A percentile compares a stretch with the other conserved stretches of the same genome.
Evolutionary conservation across 2,113 vertebrate genomes (phyloP).

Genomic region (Leptocoma aspasia): DNA sequence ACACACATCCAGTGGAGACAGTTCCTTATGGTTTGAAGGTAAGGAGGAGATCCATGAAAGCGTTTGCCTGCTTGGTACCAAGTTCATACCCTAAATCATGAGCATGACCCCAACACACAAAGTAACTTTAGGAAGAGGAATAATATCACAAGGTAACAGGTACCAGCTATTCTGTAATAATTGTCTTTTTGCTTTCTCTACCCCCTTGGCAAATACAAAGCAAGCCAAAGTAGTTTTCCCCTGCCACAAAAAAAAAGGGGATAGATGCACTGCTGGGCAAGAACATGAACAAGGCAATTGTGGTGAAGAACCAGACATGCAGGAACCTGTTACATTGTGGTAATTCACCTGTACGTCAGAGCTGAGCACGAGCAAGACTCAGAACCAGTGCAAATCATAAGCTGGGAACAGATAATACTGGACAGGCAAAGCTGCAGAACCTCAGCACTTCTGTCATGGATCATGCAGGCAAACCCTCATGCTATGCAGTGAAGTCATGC

Average conservation of each 20-base stretch:
- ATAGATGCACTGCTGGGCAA: not conserved
- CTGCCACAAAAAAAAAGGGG: not conserved
- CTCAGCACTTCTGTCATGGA: not conserved
- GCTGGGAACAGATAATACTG: not conserved
- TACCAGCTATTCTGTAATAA: not conserved
- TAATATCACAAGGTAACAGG: not conserved
- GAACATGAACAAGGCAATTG: not conserved
- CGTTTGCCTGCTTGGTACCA: not conserved
- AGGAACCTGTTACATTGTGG: not conserved
- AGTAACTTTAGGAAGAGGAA: not conserved
- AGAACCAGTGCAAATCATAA: not conserved
- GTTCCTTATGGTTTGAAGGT: slow-evolving; percentile 15
- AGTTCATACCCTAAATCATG: not conserved
- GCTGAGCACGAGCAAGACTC: not conserved
- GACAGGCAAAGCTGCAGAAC: not conserved
- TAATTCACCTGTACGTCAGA: not conserved
- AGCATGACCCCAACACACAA: not conserved
- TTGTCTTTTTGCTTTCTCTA: not conserved
- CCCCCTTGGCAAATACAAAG: not conserved
- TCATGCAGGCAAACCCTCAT: not conserved
- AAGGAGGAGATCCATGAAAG: slow-evolving; percentile 8
- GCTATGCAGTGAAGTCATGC: not conserved
- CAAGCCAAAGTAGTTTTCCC: not conserved
- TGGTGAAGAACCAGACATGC: not conserved
- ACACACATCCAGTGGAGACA: not conserved